phyloP scores from a whole-genome alignment of 2,797 vertebrate genomes.

The Chaetophractus vellerosus region DNA sequence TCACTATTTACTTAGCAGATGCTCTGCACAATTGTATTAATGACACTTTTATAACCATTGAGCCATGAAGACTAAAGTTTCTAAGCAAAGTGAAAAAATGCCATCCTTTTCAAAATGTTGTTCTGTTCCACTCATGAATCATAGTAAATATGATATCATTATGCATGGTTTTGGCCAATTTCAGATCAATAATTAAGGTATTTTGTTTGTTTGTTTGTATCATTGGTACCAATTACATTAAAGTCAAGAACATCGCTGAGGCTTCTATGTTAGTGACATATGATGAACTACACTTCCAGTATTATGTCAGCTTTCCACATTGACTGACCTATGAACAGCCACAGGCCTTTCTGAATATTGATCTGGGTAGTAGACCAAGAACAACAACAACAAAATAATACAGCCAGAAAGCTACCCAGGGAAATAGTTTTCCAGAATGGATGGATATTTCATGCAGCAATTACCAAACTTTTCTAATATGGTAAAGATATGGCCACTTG shows the following conservation, averaged over 20 bases:
- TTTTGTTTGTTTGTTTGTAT: not conserved
- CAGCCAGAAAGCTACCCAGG: not conserved
- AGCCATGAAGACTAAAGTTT: constrained; percentile 52
- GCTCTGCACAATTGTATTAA: constrained; percentile 57
- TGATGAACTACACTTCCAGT: not conserved
- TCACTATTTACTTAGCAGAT: constrained; percentile 32
- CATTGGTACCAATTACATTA: not conserved
- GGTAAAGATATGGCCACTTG: not conserved
- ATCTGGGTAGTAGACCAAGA: not conserved
- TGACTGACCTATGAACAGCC: not conserved
- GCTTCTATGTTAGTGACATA: not conserved
- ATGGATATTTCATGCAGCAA: not conserved
- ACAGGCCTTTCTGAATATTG: constrained; percentile 1
- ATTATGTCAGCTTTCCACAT: not conserved
- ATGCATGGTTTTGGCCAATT: not conserved
- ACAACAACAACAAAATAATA: not conserved
- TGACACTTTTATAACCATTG: constrained; percentile 1
- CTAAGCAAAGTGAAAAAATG: constrained; percentile 50
- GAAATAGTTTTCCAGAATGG: not conserved
- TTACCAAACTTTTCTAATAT: not conserved
- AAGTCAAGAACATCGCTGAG: constrained; percentile 10
- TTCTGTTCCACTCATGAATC: constrained; percentile 32
- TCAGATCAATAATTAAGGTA: constrained; percentile 4
- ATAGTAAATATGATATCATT: not conserved
- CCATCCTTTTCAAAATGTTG: constrained; percentile 1